Conservation (phyloP, 2,797 vertebrate species). For the Enteromius fasciolatus region DNA sequence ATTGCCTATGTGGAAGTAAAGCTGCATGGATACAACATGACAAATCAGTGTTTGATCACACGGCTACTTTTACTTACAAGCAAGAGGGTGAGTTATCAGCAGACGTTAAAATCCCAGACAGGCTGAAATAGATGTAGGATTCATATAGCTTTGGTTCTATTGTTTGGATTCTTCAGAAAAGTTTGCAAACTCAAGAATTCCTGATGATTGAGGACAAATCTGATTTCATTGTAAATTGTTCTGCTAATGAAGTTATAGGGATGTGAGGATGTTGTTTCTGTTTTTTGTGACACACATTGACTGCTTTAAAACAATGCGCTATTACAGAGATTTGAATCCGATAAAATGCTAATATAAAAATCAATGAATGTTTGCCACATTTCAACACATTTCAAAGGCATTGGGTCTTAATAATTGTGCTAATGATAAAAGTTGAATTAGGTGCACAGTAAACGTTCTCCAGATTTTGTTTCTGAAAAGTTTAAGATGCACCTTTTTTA, state of each 20-base stretch:
- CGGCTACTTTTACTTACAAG: neutral
- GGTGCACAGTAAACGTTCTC: neutral
- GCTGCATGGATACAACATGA: neutral
- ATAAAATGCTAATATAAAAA: neutral
- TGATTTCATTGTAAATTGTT: neutral
- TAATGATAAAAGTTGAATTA: neutral
- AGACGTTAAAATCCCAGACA: constrained; percentile 14
- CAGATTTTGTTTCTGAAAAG: neutral
- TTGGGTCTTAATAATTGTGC: neutral
- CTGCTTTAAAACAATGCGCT: too few relatives aligned
- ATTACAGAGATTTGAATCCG: neutral
- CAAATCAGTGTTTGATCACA: neutral
- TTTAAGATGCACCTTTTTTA: neutral
- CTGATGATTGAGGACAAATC: neutral
- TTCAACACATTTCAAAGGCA: neutral
- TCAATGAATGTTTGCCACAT: neutral
- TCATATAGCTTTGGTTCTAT: neutral
- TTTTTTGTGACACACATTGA: neutral
- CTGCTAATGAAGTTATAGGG: neutral
- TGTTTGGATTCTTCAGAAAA: neutral
- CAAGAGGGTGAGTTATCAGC: neutral
- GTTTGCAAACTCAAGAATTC: neutral
- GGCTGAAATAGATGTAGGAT: neutral
- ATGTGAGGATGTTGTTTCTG: neutral
- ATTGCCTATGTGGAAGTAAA: neutral